Evolutionary conservation across 2,113 vertebrate genomes (phyloP), one percentile per base, ranked within the genome.

Genomic region (Orcinus orca): DNA sequence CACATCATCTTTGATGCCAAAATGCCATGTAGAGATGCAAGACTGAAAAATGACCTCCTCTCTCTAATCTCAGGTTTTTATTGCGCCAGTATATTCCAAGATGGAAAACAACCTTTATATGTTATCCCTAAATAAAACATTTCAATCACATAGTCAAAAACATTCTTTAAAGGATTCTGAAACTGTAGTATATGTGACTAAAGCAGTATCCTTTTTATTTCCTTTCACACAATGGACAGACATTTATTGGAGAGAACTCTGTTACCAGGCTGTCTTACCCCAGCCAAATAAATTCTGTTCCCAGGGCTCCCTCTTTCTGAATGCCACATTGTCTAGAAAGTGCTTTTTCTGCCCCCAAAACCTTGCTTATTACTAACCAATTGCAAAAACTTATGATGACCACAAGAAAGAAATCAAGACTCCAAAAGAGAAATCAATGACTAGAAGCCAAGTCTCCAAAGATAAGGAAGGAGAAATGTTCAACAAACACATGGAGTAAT

Each of bases 201-300:
- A 95, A 93, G 82, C 89, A 95, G 47, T 83, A 88, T 58, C 25
- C 55, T 58, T 97, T 96, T 92, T 80, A 88, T 96, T 94, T 95
- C 58, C 82, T 58, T 55, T 71, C 41, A 58, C 21, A 93, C 62
- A 95, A 88, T 38, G 55, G 36, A 91, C 70, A 96, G 87, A 93
- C 82, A 93, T 83, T 93, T 85, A 90, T 21, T 53, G 68, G 50
- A 88, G 41, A 88, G 33, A 68, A 93, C 41, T 96, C 89, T 90
- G 67, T 93, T 94, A 88, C 67, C 36, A 90, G 7, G 36, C 36
- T 60, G 38, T 93, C 41, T 82, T 82, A 82, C 44, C 20, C 60
- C 20, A 36, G 88, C 41, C 88, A 93, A 76, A 84, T 73, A 76
- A 93, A 87, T 87, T 90, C 68, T 96, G 50, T 90, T 97, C 95